Conservation (phyloP, 37 sponge, comb jelly and placozoan species). For the Agelas oroides region DNA sequence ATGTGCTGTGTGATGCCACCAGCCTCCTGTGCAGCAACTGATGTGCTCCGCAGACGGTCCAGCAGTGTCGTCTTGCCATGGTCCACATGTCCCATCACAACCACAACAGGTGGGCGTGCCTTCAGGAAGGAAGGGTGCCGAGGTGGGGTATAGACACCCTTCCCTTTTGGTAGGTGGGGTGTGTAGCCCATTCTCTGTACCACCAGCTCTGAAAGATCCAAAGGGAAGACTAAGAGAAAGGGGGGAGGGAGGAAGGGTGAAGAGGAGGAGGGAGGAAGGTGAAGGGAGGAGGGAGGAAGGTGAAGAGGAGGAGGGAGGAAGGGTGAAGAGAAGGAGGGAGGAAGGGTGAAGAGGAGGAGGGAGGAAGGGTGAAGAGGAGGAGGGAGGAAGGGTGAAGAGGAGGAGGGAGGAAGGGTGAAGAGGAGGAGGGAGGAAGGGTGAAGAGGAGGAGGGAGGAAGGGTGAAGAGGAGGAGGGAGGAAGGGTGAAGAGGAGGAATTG, state of each 20-base stretch:
- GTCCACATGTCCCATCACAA: conserved; percentile 97
- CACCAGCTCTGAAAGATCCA: neutral
- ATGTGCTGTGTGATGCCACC: conserved; percentile 98
- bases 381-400: too few relatives aligned
- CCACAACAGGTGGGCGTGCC: conserved; percentile 87
- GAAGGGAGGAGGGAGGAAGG: neutral
- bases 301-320: neutral
- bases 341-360: too few relatives aligned
- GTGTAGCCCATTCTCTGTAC: neutral
- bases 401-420: too few relatives aligned
- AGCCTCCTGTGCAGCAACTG: conserved; percentile 85
- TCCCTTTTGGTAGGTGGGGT: neutral
- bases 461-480: too few relatives aligned
- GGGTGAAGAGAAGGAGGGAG: too few relatives aligned
- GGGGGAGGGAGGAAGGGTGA: neutral
- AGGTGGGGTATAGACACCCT: neutral
- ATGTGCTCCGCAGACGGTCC: conserved; percentile 85
- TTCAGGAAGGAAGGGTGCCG: conserved; percentile 2
- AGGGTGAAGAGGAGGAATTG: too few relatives aligned
- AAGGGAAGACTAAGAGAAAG: neutral
- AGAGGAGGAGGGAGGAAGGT: neutral
- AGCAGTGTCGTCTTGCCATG: conserved; percentile 98
- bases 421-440: too few relatives aligned
- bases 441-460: too few relatives aligned
- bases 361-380: too few relatives aligned